Evolutionary conservation across 2,888 invertebrate genomes (phyloP), one percentile per base, ranked within the genome.

Genomic region (Dicyrtoma fusca): DNA sequence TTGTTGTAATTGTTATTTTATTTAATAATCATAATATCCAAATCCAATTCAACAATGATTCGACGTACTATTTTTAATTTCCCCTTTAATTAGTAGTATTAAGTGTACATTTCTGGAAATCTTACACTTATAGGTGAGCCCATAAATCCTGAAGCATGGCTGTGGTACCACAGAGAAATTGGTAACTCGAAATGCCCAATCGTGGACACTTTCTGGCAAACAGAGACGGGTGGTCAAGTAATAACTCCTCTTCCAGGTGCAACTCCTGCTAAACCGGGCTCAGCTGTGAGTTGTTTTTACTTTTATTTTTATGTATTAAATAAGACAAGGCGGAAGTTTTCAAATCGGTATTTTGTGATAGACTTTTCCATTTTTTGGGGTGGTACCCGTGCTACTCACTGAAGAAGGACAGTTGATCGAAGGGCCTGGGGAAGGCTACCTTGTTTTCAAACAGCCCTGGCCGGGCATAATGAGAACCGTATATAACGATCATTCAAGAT

Each of bases 121-220:
- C n/a, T 49, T 49, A 14, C 11, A 25, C 23, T 42, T 68, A 42
- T 17, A 68, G 69, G 99, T 0, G 99, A 99, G 84, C 99, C 99
- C 0, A 99, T 99, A 78, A 99, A 99, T 84, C 92, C 97, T 0
- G 97, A 97, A 84, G 97, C 97, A 0, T 98, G 97, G 97, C 84
- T 92, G 63, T 98, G 97, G 97, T 97, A 96, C 84, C 91, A 95
- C 84, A 88, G 90, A 79, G 82, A 90, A 42, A 88, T 97, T 26
- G 97, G 97, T 4, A 66, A 53, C 23, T 57, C 88, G 89, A 89
- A 88, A 76, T 95, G 95, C 81, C 94, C 97, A 70, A 92, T 99
- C 82, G 94, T 93, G 0, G 99, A 99, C 83, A 99, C 99, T 0
- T 99, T 96, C 85, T 99, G 98, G 98, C 99, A 99, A 86, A 99